A percentile compares a stretch with the other conserved stretches of the same genome.
phyloP scores from a whole-genome alignment of 2,888 invertebrate genomes.

The Cosmia trapezina region DNA sequence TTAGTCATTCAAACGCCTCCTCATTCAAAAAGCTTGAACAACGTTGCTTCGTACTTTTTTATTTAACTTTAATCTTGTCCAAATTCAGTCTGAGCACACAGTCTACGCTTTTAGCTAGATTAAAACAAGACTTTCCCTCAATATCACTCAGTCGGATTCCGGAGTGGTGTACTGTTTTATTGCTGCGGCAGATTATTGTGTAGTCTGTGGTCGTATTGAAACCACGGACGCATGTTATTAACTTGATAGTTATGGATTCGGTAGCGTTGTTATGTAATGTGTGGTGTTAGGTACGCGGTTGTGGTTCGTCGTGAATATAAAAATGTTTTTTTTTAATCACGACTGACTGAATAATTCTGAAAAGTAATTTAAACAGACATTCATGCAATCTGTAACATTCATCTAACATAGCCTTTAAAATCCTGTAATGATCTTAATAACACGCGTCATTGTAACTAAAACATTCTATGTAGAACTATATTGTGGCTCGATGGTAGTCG shows the following conservation, averaged over 20 bases:
- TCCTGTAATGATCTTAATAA: too few species aligned
- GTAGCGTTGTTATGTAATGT: neutral
- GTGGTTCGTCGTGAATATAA: neutral
- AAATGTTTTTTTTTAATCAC: too few species aligned
- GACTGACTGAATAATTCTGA: too few species aligned
- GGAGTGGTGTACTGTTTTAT: slow-evolving; percentile 19
- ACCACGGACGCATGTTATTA: slow-evolving; percentile 19
- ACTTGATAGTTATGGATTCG: slow-evolving; percentile 1
- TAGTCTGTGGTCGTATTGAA: slow-evolving; percentile 28
- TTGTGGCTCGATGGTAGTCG: too few species aligned
- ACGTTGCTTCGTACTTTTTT: slow-evolving; percentile 38
- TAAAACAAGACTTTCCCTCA: slow-evolving; percentile 51
- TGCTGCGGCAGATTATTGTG: slow-evolving; percentile 14
- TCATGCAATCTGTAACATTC: too few species aligned
- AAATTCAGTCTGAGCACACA: slow-evolving; percentile 48
- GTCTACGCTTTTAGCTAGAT: slow-evolving; percentile 60
- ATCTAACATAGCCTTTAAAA: too few species aligned
- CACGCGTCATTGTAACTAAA: too few species aligned
- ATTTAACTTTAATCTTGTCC: slow-evolving; percentile 55
- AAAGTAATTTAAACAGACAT: too few species aligned
- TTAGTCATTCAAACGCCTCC: slow-evolving; percentile 29
- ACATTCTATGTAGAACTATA: too few species aligned
- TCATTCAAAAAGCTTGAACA: slow-evolving; percentile 35
- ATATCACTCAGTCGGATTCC: slow-evolving; percentile 28
- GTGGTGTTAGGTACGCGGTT: neutral